These are phyloP conservation scores for Pegoplata infirma DNA, from an alignment of 2,888 invertebrate species.

Conservation along the genomic window DNA sequence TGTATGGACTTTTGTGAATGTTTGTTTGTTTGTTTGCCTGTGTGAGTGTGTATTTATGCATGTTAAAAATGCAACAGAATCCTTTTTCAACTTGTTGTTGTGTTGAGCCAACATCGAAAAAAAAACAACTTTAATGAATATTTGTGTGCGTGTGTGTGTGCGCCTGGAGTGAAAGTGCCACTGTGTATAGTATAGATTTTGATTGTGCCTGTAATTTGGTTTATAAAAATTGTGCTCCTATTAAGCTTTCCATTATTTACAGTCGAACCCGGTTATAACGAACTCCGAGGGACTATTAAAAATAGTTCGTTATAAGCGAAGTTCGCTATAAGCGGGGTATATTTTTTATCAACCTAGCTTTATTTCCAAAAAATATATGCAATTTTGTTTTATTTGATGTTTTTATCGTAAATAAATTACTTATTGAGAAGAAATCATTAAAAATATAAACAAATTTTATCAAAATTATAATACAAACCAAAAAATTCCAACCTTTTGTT, in stretches of 20 bases:
- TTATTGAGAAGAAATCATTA: too few species aligned
- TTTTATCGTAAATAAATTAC: too few species aligned
- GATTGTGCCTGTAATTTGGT: not conserved
- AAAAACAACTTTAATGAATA: not conserved
- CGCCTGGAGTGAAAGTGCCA: slow-evolving; percentile 44
- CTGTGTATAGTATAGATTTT: not conserved
- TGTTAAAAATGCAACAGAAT: slow-evolving; percentile 43
- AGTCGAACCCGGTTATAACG: too few species aligned
- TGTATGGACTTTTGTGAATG: not conserved
- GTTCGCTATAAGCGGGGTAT: too few species aligned
- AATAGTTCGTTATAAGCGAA: too few species aligned
- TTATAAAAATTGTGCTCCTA: slow-evolving; percentile 14
- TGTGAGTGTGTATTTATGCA: not conserved
- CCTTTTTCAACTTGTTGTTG: slow-evolving; percentile 33
- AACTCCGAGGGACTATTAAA: too few species aligned
- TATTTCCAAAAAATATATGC: too few species aligned
- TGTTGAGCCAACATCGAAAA: not conserved
- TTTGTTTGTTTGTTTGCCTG: not conserved
- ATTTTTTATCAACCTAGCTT: too few species aligned
- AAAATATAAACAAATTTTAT: too few species aligned
- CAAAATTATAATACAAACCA: too few species aligned
- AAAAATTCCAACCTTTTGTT: too few species aligned
- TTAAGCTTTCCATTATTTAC: slow-evolving; percentile 33
- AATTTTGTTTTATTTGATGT: too few species aligned
- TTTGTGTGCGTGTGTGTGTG: not conserved